Evolutionary conservation across 2,113 vertebrate species (phyloP), one percentile per base, ranked within the genome.

Genomic region (Dipodomys stephensi): DNA sequence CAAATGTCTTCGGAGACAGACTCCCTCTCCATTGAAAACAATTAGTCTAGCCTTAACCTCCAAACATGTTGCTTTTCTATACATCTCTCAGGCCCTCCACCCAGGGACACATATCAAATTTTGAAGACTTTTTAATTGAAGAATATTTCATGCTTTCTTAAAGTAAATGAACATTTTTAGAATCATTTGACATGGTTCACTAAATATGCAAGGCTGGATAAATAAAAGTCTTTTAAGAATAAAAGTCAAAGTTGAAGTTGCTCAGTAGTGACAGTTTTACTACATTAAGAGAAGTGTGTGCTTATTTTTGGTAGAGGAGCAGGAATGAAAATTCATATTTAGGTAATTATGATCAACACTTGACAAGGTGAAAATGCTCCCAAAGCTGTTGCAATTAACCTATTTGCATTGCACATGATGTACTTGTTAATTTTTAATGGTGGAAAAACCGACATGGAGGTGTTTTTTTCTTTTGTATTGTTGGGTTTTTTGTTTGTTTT

Each of bases 271-370:
- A 67, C 49, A 57, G 25, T 79, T 87, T 95, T 57, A 83, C 25
- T 82, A 95, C 92, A 82, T 91, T 92, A 91, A 83, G 80, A 90
- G 10, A 92, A 73, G 93, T 78, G 10, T 19, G 9, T 53, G 49
- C 27, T 49, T 76, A 15, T 32, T 82, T 62, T 78, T 76, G 87
- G 44, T 76, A 69, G 83, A 80, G 88, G 80, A 22, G 79, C 3
- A 71, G 44, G n/a, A 79, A 88, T 62, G 86, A 76, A 93, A 94
- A 91, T 79, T 85, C 74, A 22, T 83, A 79, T 85, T 22, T 93
- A 95, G 79, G 78, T 28, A 27, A 86, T 93, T 91, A 83, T 90
- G 27, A 39, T 83, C 83, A 92, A 71, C 23, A 85, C 65, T 92
- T 96, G 6, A 73, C 49, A 44, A 87, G 27, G 35, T 84, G 57